These are phyloP conservation scores for Peromyscus nudipes DNA, from an alignment of 2,797 vertebrate genomes.

Conservation along the genomic window DNA sequence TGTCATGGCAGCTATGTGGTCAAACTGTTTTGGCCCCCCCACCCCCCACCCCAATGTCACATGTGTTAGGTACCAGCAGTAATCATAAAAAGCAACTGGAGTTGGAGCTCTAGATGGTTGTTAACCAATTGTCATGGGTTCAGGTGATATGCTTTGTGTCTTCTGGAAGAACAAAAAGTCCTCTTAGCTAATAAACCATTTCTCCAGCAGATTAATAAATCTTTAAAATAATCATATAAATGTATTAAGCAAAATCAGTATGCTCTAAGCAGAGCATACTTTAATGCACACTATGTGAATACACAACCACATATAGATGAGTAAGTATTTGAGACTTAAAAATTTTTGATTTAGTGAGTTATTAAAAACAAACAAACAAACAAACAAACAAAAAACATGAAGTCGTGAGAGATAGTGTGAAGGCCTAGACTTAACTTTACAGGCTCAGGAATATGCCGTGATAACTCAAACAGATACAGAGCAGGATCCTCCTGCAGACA, in stretches of 20 bases:
- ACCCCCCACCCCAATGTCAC: background rate
- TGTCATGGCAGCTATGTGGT: no score
- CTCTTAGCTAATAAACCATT: background rate
- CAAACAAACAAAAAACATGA: background rate
- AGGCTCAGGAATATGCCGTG: no score
- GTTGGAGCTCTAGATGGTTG: background rate
- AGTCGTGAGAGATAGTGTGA: background rate
- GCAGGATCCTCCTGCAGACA: no score
- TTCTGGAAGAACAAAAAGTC: background rate
- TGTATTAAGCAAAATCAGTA: background rate
- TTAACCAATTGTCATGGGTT: background rate
- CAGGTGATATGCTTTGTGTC: background rate
- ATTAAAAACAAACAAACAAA: background rate
- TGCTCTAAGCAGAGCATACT: background rate
- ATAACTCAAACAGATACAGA: no score
- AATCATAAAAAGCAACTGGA: background rate
- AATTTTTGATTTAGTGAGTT: background rate
- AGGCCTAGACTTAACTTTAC: no score
- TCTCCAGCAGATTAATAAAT: background rate
- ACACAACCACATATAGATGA: background rate
- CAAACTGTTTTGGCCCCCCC: no score
- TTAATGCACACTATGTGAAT: background rate
- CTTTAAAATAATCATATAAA: background rate
- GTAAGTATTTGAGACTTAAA: background rate
- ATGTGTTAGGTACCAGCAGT: background rate